phyloP scores from a whole-genome alignment of 2,797 vertebrate species.

The Perodicticus potto region DNA sequence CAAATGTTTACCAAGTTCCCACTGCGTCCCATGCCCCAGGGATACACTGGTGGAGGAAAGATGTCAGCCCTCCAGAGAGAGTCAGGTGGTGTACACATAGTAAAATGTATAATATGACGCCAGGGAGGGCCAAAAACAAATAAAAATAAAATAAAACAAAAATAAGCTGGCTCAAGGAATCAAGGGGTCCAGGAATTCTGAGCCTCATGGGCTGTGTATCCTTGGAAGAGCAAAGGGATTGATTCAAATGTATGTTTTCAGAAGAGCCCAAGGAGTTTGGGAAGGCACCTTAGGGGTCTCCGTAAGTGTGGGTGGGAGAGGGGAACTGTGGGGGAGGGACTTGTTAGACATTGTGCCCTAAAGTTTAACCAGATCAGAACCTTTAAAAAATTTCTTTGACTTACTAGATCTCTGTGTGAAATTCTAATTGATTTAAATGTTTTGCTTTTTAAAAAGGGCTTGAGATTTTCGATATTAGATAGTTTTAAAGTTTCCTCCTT shows the following conservation, averaged over 20 bases:
- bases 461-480: neutral
- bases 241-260: neutral
- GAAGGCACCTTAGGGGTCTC: neutral
- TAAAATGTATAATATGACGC: neutral
- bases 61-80: accelerated
- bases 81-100: neutral
- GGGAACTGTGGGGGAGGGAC: neutral
- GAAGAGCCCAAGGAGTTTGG: neutral
- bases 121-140: neutral
- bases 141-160: neutral
- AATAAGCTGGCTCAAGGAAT: neutral
- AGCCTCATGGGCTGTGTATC: too few relatives aligned
- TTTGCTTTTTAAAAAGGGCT: neutral
- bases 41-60: neutral
- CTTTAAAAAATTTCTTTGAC: neutral
- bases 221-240: neutral
- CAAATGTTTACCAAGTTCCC: neutral
- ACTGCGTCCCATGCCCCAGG: neutral
- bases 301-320: neutral
- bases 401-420: neutral
- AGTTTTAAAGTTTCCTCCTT: neutral
- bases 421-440: neutral
- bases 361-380: neutral
- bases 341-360: neutral
- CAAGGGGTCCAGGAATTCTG: neutral